Evolutionary conservation across 2,888 invertebrate species (phyloP).

Genomic region (Heliconius aoede): DNA sequence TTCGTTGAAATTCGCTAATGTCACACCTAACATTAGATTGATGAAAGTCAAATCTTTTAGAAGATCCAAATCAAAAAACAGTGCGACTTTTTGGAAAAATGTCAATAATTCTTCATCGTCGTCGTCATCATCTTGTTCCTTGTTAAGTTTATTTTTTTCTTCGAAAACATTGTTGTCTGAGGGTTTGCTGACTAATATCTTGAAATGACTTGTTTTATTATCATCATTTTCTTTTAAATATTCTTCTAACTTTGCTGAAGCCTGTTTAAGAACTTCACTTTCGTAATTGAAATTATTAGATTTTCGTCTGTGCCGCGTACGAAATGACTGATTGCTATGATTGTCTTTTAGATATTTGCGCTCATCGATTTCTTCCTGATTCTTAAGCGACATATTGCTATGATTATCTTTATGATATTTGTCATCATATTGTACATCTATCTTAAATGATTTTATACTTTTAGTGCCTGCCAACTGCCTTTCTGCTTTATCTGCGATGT

Average conservation of each 20-base stretch:
- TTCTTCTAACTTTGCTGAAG: slow-evolving; percentile 80
- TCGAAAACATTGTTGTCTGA: slow-evolving; percentile 66
- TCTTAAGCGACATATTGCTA: slow-evolving; percentile 71
- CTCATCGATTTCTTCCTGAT: slow-evolving; percentile 73
- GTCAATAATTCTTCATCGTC: slow-evolving; percentile 66
- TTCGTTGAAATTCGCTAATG: slow-evolving; percentile 88
- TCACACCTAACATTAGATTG: slow-evolving; percentile 88
- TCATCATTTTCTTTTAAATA: slow-evolving; percentile 75
- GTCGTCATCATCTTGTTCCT: slow-evolving; percentile 54
- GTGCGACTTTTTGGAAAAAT: slow-evolving; percentile 82
- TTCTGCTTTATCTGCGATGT: slow-evolving; percentile 71
- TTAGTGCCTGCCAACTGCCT: slow-evolving; percentile 68
- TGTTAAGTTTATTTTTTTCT: slow-evolving; percentile 52
- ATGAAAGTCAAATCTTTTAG: slow-evolving; percentile 87
- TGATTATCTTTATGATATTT: slow-evolving; percentile 74
- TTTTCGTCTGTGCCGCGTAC: slow-evolving; percentile 67
- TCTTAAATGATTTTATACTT: slow-evolving; percentile 74
- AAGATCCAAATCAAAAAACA: slow-evolving; percentile 88
- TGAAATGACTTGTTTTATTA: slow-evolving; percentile 61
- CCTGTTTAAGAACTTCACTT: slow-evolving; percentile 83
- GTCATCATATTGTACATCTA: slow-evolving; percentile 73
- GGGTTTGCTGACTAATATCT: slow-evolving; percentile 62
- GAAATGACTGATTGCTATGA: slow-evolving; percentile 74
- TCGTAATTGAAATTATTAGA: slow-evolving; percentile 85
- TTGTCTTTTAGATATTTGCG: slow-evolving; percentile 76